Base-by-base conservation (phyloP, 2,888 invertebrate genomes). In the Auanema sp. region DNA sequence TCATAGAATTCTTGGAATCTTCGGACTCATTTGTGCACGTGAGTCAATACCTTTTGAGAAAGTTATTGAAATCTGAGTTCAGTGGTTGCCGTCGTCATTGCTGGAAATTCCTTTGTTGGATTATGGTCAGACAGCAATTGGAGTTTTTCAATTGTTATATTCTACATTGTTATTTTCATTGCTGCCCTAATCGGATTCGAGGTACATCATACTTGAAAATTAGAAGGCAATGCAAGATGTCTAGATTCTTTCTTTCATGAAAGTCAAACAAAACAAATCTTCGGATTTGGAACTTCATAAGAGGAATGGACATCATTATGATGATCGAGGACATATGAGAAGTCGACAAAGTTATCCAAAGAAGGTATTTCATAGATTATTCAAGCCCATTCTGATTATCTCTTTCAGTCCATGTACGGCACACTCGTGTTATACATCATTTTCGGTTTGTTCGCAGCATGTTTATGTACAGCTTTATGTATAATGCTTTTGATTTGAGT, bases 51-150 rank as follows among this genome's bases (percentile, higher is more conserved):
- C 4, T 52, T 21, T 21, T 49, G 24, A 33, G 52, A 52, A 24
- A 6, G 16, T 41, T 18, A 23, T 18, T 16, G 40, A 44, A 25
- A 3, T 16, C 12, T 16, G 16, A n/a, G 56, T 64, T 33, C 51
- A 65, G 61, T 58, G 11, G 49, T 61, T 10, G 58, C 65, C 41
- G 54, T 58, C 23, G 16, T 65, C 33, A 65, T 65, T 40, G 65
- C 61, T 23, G 58, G 58, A 41, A 65, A 65, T 33, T 57, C 58
- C 11, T 61, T 65, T 58, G 50, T 62, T 23, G 25, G 58, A 1
- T 54, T 53, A 12, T 65, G 60, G 61, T 16, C 44, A 2, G 58
- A 61, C 41, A 21, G 53, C 52, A 42, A n/a, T 11, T 58, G 57
- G 58, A 53, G 50, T 40, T 54, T 65, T 50, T 42, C 52, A 41